Percentiles rank a stretch among this genome's conserved stretches.
phyloP scores from a whole-genome alignment of 2,797 vertebrate species.

The Neosilurus hyrtlii region DNA sequence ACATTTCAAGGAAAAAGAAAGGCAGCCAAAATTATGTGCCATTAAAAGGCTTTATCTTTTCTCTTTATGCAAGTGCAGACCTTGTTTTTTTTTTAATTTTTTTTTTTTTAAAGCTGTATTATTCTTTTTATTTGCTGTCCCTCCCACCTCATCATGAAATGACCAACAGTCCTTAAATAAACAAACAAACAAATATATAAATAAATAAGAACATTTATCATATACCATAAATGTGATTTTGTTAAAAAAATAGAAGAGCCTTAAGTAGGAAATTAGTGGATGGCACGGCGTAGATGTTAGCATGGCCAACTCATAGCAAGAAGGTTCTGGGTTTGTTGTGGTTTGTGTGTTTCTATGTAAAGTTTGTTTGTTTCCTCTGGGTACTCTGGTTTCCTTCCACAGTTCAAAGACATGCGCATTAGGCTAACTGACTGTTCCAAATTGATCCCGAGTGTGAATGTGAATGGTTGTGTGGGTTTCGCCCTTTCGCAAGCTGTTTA shows the following conservation, averaged over 20 bases:
- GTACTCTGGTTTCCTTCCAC: too few species aligned
- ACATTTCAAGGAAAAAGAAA: conserved; percentile 35
- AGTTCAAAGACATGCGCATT: too few species aligned
- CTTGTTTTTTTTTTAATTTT: background rate
- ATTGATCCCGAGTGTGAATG: too few species aligned
- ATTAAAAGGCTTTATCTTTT: conserved; percentile 49
- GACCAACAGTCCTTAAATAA: background rate
- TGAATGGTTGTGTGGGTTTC: too few species aligned
- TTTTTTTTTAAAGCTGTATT: background rate
- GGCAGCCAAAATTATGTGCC: conserved; percentile 40
- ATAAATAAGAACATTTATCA: too few species aligned
- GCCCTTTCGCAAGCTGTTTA: too few species aligned
- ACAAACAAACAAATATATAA: background rate
- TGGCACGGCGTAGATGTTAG: too few species aligned
- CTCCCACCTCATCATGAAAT: background rate
- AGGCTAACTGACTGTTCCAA: too few species aligned
- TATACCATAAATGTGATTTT: background rate
- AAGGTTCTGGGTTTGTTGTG: too few species aligned
- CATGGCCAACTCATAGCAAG: too few species aligned
- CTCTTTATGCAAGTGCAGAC: conserved; percentile 3
- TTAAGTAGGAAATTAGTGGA: background rate
- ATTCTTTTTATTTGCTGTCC: background rate
- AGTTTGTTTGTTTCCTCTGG: too few species aligned
- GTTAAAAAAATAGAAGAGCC: background rate
- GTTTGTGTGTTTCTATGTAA: too few species aligned